phyloP scores from a whole-genome alignment of 2,113 vertebrate species.

The Leucopsar rothschildi region DNA sequence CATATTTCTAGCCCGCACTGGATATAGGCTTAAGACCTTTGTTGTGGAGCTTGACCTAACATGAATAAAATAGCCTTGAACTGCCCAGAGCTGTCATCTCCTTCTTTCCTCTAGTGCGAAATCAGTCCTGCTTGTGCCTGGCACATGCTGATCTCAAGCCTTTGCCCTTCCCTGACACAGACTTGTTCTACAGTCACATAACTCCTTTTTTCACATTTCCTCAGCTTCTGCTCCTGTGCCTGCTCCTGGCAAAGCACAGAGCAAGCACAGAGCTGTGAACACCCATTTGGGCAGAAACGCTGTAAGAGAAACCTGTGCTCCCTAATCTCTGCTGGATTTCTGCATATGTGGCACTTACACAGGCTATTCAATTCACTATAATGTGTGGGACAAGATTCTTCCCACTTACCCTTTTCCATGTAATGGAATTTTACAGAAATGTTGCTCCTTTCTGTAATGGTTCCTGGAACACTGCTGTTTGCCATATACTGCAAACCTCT shows the following conservation, averaged over 20 bases:
- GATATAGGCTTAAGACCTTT: neutral
- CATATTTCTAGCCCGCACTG: neutral
- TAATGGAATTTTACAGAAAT: neutral
- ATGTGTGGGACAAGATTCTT: neutral
- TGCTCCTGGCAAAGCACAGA: neutral
- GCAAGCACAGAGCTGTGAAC: neutral
- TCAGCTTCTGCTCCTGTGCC: neutral
- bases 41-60: neutral
- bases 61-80: neutral
- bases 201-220: neutral
- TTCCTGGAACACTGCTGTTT: neutral
- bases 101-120: neutral
- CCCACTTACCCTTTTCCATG: neutral
- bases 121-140: neutral
- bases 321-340: neutral
- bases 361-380: neutral
- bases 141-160: neutral
- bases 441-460: neutral
- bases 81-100: neutral
- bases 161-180: neutral
- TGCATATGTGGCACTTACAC: neutral
- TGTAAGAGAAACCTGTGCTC: neutral
- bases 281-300: neutral
- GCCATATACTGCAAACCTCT: neutral
- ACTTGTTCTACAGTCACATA: neutral